Evolutionary conservation across 2,113 vertebrate species (phyloP).

Genomic region (Callaeas wilsoni): DNA sequence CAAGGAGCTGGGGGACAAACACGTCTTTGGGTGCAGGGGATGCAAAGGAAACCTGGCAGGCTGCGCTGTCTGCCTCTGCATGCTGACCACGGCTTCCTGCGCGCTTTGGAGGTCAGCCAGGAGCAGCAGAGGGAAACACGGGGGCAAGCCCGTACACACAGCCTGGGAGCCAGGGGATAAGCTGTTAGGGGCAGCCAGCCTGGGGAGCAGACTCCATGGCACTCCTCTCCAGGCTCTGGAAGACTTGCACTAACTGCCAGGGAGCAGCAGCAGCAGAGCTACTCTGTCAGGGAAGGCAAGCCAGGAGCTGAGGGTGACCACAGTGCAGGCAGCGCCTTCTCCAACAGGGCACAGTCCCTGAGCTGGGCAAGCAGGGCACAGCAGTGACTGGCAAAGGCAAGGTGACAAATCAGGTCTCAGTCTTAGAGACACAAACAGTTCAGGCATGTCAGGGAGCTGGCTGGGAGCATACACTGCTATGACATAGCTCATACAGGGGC

Average conservation of each 20-base stretch:
- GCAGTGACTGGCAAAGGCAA: neutral
- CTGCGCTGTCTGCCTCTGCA: neutral
- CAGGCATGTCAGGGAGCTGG: neutral
- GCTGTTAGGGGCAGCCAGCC: neutral
- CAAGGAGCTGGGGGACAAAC: neutral
- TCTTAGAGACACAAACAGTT: neutral
- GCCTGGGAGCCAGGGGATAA: neutral
- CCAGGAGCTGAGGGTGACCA: neutral
- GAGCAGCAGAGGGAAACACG: neutral
- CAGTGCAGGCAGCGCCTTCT: neutral
- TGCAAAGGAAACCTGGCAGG: neutral
- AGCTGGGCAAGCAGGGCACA: neutral
- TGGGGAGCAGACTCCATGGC: neutral
- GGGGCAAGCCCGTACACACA: neutral
- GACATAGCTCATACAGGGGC: accelerated
- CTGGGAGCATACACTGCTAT: neutral
- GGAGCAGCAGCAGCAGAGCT: neutral
- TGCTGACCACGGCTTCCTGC: neutral
- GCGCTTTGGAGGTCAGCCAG: neutral
- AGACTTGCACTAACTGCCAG: neutral
- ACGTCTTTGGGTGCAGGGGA: neutral
- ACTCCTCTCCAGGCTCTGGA: neutral
- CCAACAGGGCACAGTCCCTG: neutral
- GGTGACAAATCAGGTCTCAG: neutral
- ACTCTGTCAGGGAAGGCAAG: neutral